Conservation (phyloP, 2,113 vertebrate species). For the Trematocara zebra region DNA sequence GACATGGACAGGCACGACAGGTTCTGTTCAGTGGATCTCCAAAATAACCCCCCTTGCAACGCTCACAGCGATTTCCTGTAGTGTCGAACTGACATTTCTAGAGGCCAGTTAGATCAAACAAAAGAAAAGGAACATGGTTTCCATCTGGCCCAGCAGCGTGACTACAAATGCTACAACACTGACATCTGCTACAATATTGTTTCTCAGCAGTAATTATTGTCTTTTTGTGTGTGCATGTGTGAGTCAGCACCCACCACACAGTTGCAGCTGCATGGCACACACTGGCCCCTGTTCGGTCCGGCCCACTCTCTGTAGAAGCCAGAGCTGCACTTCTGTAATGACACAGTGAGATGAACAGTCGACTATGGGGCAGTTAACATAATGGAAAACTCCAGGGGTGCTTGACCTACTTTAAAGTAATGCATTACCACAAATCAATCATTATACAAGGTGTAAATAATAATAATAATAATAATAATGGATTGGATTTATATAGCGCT, state of each 20-base stretch:
- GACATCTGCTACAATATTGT: background rate
- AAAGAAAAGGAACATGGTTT: background rate
- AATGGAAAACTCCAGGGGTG: background rate
- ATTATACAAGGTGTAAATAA: background rate
- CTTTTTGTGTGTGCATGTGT: background rate
- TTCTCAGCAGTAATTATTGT: background rate
- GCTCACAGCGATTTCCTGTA: conserved; percentile 77
- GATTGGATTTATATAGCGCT: too few species aligned
- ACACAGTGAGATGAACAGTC: background rate
- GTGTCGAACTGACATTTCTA: conserved; percentile 82
- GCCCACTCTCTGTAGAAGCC: conserved; percentile 77
- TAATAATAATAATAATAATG: too few species aligned
- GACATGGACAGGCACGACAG: conserved; percentile 79
- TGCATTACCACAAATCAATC: background rate
- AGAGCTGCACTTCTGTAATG: conserved; percentile 70
- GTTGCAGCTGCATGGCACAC: conserved; percentile 80
- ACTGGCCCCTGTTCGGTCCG: conserved; percentile 65
- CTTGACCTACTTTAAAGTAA: background rate
- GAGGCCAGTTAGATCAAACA: background rate
- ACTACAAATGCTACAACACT: background rate
- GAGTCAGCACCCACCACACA: conserved; percentile 74
- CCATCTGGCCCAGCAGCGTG: background rate
- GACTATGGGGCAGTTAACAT: background rate
- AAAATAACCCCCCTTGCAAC: conserved; percentile 79
- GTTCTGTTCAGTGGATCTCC: conserved; percentile 70